Evolutionary conservation across 2,888 invertebrate species (phyloP).

Genomic region (Sycophila texana): DNA sequence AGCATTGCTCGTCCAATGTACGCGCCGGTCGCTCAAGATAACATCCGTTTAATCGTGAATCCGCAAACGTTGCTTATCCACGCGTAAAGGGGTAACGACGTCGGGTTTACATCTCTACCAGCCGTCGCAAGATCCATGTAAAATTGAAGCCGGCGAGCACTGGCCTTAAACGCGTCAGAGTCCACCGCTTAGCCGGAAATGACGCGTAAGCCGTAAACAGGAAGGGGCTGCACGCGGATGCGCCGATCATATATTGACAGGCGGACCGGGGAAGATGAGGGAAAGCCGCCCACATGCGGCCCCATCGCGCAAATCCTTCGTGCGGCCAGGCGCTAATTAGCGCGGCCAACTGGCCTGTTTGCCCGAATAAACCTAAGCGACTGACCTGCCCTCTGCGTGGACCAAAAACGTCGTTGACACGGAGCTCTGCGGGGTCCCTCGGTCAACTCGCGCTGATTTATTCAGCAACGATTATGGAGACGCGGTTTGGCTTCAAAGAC

Average conservation of each 20-base stretch:
- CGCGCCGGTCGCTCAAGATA: no score
- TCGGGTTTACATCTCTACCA: no score
- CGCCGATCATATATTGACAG: slow-evolving; percentile 50
- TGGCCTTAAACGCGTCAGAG: not conserved
- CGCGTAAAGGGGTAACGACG: no score
- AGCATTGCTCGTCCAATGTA: no score
- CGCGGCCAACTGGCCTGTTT: slow-evolving; percentile 18
- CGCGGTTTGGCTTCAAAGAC: not conserved
- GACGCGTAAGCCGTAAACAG: slow-evolving; percentile 39
- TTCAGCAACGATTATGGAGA: slow-evolving; percentile 26
- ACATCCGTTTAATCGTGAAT: no score
- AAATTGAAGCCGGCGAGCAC: not conserved
- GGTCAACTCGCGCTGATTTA: slow-evolving; percentile 23
- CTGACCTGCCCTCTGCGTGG: not conserved
- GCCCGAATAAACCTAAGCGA: not conserved
- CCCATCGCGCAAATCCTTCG: slow-evolving; percentile 66
- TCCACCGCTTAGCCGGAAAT: slow-evolving; percentile 36
- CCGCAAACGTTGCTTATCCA: no score
- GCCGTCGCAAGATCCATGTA: no score
- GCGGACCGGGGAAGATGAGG: not conserved
- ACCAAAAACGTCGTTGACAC: slow-evolving; percentile 18
- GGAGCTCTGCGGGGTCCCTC: slow-evolving; percentile 3
- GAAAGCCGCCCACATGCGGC: not conserved
- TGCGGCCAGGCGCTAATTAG: slow-evolving; percentile 67
- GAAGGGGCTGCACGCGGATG: not conserved